Evolutionary conservation across 2,113 vertebrate genomes (phyloP).

Genomic region (Porphyrio hochstetteri): DNA sequence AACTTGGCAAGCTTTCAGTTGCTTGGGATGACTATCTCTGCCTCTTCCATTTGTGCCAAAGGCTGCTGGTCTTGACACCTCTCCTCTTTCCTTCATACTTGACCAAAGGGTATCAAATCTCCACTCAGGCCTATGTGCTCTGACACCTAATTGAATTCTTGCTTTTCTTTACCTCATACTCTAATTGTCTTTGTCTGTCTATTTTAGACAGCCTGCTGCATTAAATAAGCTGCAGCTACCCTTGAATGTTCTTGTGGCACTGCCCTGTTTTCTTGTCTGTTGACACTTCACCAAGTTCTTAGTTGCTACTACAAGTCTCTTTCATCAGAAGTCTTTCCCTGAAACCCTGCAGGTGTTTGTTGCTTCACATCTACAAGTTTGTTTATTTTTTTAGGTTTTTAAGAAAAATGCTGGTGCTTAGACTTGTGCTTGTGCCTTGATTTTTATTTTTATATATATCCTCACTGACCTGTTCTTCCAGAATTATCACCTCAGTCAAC

Average conservation of each 20-base stretch:
- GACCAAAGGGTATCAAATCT: neutral
- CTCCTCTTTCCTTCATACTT: neutral
- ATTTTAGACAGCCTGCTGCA: neutral
- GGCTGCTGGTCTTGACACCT: neutral
- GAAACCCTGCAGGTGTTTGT: neutral
- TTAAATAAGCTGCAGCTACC: neutral
- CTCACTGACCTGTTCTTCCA: constrained; percentile 23
- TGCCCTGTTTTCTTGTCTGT: neutral
- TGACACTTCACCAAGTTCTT: neutral
- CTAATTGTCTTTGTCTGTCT: neutral
- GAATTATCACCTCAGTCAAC: neutral
- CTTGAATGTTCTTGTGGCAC: neutral
- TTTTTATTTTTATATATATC: neutral
- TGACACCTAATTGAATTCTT: neutral
- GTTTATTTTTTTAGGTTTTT: neutral
- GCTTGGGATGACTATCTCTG: neutral
- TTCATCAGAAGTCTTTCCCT: neutral
- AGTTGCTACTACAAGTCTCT: neutral
- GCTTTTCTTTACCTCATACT: neutral
- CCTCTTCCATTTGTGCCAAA: neutral
- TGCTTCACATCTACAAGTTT: neutral
- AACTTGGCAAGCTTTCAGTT: neutral
- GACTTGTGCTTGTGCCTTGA: constrained; percentile 45
- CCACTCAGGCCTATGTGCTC: neutral
- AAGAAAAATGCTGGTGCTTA: constrained; percentile 17